Evolutionary conservation across 64 coral and sea anemone species (phyloP).

Genomic region (Acropora tenuis): DNA sequence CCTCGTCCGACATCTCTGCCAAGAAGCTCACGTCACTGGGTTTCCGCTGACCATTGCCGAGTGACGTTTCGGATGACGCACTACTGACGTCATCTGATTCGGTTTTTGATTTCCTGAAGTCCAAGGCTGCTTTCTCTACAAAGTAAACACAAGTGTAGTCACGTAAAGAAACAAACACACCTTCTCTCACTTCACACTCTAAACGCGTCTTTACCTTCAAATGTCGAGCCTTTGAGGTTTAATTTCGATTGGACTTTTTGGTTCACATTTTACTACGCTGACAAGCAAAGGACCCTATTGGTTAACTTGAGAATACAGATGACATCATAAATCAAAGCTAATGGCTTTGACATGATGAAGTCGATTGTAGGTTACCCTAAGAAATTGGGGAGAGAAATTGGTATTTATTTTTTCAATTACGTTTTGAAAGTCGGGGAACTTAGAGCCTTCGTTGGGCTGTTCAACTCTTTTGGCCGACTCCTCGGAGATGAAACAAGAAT

Average conservation of each 20-base stretch:
- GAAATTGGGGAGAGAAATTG: too few relatives aligned
- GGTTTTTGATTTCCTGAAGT: slow-evolving; percentile 38
- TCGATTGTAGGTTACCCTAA: too few relatives aligned
- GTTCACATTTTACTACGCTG: too few relatives aligned
- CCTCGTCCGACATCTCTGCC: slow-evolving; percentile 67
- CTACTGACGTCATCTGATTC: not conserved
- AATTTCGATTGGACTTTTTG: too few relatives aligned
- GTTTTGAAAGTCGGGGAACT: too few relatives aligned
- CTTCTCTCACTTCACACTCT: too few relatives aligned
- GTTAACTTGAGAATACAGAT: too few relatives aligned
- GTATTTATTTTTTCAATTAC: too few relatives aligned
- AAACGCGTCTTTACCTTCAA: not conserved
- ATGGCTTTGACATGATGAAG: too few relatives aligned
- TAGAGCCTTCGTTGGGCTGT: not conserved
- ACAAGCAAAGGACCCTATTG: too few relatives aligned
- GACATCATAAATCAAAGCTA: too few relatives aligned
- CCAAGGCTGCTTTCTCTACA: slow-evolving; percentile 42
- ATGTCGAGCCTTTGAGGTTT: not conserved
- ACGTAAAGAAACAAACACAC: not conserved
- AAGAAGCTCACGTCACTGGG: slow-evolving; percentile 42
- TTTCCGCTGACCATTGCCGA: slow-evolving; percentile 20
- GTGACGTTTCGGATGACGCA: not conserved
- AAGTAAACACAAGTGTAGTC: not conserved
- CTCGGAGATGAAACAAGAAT: not conserved
- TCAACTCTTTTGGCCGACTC: not conserved